phyloP scores from a whole-genome alignment of 2,113 vertebrate genomes.

The Eudyptes chrysolophus region DNA sequence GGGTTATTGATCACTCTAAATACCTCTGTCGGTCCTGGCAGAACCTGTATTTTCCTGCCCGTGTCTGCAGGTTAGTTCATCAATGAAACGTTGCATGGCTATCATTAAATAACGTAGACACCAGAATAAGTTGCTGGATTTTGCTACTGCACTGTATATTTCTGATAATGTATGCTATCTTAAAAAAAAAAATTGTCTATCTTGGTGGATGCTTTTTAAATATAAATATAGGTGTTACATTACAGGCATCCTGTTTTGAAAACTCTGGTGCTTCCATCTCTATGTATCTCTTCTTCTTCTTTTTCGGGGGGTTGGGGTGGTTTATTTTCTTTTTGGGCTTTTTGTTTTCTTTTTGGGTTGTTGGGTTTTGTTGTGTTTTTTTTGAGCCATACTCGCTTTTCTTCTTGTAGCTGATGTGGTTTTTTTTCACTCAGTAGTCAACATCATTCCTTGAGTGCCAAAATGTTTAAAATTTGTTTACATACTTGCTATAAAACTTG shows the following conservation, averaged over 20 bases:
- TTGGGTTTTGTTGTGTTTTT: too few species aligned
- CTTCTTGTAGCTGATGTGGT: neutral
- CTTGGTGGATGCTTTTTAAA: neutral
- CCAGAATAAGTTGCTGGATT: neutral
- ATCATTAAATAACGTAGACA: neutral
- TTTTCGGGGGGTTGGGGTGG: too few species aligned
- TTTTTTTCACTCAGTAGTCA: neutral
- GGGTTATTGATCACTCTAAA: conserved; percentile 93
- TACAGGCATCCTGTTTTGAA: neutral
- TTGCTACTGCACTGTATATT: neutral
- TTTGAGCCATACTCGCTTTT: neutral
- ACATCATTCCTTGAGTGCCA: neutral
- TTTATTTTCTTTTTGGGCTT: too few species aligned
- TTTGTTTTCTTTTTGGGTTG: too few species aligned
- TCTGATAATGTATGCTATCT: neutral
- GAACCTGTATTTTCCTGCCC: conserved; percentile 91
- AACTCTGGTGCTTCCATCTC: neutral
- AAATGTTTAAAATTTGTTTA: neutral
- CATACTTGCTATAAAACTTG: neutral
- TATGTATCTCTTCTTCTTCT: neutral
- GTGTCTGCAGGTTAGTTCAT: conserved; percentile 90
- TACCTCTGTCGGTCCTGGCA: conserved; percentile 98
- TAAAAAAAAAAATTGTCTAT: neutral
- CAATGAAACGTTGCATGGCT: neutral
- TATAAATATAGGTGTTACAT: neutral